phyloP scores from a whole-genome alignment of 1,140 invertebrate genomes.

The Aphis gossypii region DNA sequence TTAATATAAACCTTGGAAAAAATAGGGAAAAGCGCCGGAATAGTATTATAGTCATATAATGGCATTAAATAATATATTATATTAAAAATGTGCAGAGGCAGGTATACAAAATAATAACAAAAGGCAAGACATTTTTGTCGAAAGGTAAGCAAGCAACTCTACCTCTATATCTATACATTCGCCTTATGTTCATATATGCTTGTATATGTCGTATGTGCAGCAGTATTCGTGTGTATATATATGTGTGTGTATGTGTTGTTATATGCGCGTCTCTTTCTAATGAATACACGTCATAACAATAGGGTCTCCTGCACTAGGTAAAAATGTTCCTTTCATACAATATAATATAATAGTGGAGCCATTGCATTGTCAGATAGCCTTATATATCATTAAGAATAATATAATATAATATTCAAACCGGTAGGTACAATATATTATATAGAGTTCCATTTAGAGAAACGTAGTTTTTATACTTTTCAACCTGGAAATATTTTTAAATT shows the following conservation, averaged over 20 bases:
- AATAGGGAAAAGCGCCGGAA: background rate
- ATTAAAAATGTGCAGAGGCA: constrained; percentile 31
- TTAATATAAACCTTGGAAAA: background rate
- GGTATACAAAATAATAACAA: constrained; percentile 46
- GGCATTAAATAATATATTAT: constrained; percentile 31
- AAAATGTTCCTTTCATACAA: constrained; percentile 54
- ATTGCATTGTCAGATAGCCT: constrained; percentile 50
- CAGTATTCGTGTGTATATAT: background rate
- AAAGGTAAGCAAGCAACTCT: constrained; percentile 48
- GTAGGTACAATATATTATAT: constrained; percentile 37
- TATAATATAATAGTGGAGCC: constrained; percentile 53
- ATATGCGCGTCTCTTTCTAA: constrained; percentile 20
- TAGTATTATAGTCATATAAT: background rate
- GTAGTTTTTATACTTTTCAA: background rate
- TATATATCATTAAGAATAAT: constrained; percentile 56
- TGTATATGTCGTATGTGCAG: background rate
- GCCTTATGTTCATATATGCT: constrained; percentile 19
- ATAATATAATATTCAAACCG: constrained; percentile 53
- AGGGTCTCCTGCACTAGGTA: constrained; percentile 50
- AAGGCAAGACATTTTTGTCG: constrained; percentile 53
- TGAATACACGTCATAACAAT: constrained; percentile 54
- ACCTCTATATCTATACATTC: constrained; percentile 12
- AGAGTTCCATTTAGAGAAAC: constrained; percentile 17
- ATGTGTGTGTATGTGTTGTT: background rate
- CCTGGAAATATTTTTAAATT: constrained; percentile 12